Evolutionary conservation across 2,888 invertebrate genomes (phyloP).

Genomic region (Tetanocera ferruginea): DNA sequence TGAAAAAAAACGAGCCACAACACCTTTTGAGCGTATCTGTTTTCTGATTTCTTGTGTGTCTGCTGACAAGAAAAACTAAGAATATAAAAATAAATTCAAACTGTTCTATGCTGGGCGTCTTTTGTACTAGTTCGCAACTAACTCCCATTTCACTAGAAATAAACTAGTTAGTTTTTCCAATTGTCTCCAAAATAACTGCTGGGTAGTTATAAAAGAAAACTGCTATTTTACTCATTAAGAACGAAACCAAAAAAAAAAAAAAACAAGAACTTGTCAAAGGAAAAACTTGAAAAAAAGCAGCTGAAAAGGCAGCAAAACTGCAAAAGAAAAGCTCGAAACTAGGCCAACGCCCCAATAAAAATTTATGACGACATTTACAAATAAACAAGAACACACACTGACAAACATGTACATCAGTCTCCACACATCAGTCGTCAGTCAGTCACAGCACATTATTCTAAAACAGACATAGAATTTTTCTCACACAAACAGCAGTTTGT

Average conservation of each 20-base stretch:
- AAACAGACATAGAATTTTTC: not conserved
- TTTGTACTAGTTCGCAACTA: too few species aligned
- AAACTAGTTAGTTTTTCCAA: too few species aligned
- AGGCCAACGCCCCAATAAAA: slow-evolving; percentile 33
- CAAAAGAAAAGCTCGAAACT: slow-evolving; percentile 2
- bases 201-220: not conserved
- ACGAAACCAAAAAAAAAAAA: not conserved
- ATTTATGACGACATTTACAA: slow-evolving; percentile 30
- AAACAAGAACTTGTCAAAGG: not conserved
- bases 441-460: not conserved
- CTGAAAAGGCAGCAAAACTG: not conserved
- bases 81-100: too few species aligned
- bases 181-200: too few species aligned
- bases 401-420: not conserved
- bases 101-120: too few species aligned
- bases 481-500: not conserved
- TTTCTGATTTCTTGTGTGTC: too few species aligned
- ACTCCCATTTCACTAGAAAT: too few species aligned
- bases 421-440: not conserved
- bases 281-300: not conserved
- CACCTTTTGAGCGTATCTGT: too few species aligned
- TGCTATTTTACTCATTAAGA: not conserved
- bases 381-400: not conserved
- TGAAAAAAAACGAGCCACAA: too few species aligned
- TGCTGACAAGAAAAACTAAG: too few species aligned